Base-by-base conservation (phyloP, 1,140 invertebrate genomes). In the Streblospio benedicti region DNA sequence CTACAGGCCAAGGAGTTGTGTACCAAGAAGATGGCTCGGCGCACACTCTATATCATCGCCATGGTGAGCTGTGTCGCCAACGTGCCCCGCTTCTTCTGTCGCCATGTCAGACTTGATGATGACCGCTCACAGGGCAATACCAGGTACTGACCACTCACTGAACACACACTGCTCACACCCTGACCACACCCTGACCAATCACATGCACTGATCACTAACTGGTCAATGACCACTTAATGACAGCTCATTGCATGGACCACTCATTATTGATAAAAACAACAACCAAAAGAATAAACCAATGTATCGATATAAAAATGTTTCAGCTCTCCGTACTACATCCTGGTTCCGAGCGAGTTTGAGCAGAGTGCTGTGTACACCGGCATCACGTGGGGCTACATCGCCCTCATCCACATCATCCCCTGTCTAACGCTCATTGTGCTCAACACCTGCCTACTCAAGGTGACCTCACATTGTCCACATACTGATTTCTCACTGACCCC, bases 1-100 rank as follows among this genome's bases (percentile, higher is more conserved):
- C n/a, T n/a, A n/a, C n/a, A n/a, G 68, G 72, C 70, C 1, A 69
- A 71, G 58, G 66, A 68, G 25, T 64, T 62, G 30, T 71, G 70
- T 47, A 67, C 68, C 56, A 55, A 66, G 14, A 64, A 61, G 20
- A 64, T 67, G 35, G 70, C 71, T n/a, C 66, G 67, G 50, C 55
- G 68, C 5, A 71, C 71, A 51, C 64, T 68, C 30, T 45, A 63
- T 30, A 28, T 65, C 30, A 65, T 68, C 20, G 53, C 71, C 14
- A 33, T 63, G n/a, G 20, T 67, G 27, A 57, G 67, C 25, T 43
- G 62, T 1, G n/a, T 70, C 9, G 52, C 67, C 31, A 74, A 72
- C 67, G 67, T 71, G 55, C 71, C 71, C 20, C 50, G 68, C 43
- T 73, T 73, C 57, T 45, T 72, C 9, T 38, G 60, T 3, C 65